Evolutionary conservation across 2,797 vertebrate species (phyloP).

Genomic region (Sebastes wilsoni): DNA sequence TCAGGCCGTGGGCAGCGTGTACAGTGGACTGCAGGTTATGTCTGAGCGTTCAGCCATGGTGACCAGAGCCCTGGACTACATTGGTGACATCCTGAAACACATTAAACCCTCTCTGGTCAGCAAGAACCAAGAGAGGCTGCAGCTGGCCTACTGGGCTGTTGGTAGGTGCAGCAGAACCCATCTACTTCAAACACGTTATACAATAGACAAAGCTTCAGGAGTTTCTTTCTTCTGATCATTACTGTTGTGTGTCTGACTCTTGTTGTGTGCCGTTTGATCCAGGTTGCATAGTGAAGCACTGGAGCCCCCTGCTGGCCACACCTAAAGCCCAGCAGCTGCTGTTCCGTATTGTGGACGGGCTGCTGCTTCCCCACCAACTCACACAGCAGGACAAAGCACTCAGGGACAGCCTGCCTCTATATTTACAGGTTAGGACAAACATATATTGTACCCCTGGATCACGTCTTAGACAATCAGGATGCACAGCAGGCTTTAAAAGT

Average conservation of each 20-base stretch:
- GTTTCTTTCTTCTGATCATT: background rate
- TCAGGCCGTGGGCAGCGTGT: constrained; percentile 90
- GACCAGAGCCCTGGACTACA: constrained; percentile 89
- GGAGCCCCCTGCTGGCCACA: constrained; percentile 93
- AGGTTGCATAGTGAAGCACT: constrained; percentile 95
- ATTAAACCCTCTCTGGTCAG: constrained; percentile 92
- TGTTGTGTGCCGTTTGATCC: constrained; percentile 30
- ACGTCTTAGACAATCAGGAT: background rate
- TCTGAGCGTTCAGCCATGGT: constrained; percentile 92
- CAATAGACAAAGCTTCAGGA: background rate
- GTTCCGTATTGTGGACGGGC: constrained; percentile 91
- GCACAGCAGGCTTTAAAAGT: background rate
- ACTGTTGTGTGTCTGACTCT: background rate
- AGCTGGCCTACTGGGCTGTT: constrained; percentile 88
- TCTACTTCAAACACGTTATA: background rate
- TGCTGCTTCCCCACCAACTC: constrained; percentile 91
- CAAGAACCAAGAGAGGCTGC: constrained; percentile 90
- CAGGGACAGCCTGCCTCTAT: constrained; percentile 90
- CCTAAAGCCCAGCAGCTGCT: constrained; percentile 94
- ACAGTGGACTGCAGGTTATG: constrained; percentile 84
- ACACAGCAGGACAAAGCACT: constrained; percentile 92
- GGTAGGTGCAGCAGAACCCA: constrained; percentile 78
- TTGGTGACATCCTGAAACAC: constrained; percentile 93
- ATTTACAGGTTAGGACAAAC: constrained; percentile 87
- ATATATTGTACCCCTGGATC: background rate